A percentile compares a stretch with the other conserved stretches of the same genome.
These are phyloP conservation scores for Crocidura indochinensis DNA, from an alignment of 2,797 vertebrate species.

Conservation along the genomic window DNA sequence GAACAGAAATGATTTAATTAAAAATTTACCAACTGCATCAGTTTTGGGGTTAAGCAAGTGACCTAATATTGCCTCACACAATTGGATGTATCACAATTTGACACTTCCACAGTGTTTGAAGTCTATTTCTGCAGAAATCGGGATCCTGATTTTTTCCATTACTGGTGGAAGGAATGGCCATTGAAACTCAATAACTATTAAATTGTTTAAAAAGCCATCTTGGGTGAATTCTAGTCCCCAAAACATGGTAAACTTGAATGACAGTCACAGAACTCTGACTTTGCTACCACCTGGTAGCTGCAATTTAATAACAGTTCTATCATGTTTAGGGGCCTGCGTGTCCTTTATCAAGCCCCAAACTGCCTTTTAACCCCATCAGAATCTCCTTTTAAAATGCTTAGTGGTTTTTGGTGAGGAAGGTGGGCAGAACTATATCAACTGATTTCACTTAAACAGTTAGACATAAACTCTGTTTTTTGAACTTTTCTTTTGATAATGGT, in stretches of 20 bases:
- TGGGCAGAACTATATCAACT: neutral
- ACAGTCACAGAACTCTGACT: neutral
- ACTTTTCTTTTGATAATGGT: constrained; percentile 25
- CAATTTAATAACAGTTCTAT: neutral
- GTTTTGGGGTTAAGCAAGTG: constrained; percentile 18
- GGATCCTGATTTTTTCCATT: neutral
- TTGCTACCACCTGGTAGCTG: neutral
- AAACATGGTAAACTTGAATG: neutral
- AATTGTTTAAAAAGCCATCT: neutral
- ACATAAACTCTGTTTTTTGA: neutral
- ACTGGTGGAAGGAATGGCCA: neutral
- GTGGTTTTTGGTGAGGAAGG: neutral
- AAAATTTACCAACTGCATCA: constrained; percentile 64
- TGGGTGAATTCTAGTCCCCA: neutral
- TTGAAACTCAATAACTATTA: neutral
- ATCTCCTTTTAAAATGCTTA: neutral
- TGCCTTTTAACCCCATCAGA: neutral
- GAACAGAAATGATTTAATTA: constrained; percentile 60
- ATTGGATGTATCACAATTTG: neutral
- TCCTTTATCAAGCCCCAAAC: neutral
- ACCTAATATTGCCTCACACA: constrained; percentile 5
- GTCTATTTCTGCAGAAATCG: constrained; percentile 56
- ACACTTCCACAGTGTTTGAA: constrained; percentile 59
- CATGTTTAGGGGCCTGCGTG: neutral
- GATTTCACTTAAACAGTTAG: neutral